Evolutionary conservation across 2,113 vertebrate species (phyloP), one percentile per base, ranked within the genome.

Genomic region (Dasyprocta punctata): DNA sequence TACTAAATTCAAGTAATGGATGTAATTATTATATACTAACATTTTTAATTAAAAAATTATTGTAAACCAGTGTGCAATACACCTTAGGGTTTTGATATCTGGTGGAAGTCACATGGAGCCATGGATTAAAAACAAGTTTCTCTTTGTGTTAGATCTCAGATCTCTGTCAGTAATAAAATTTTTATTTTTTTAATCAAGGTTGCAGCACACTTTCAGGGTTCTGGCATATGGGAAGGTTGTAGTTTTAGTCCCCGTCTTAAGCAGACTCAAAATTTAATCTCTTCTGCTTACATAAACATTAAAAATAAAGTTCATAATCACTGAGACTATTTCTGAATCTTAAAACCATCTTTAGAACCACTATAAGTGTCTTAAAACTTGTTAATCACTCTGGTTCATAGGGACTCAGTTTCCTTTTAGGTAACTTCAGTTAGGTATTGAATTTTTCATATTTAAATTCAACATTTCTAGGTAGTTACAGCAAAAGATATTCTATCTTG

Each of bases 361-460:
- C 4, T n/a, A n/a, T n/a, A 94, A 85, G 16, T 67, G 65, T 4
- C 89, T 56, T 80, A 75, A 1, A 52, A 16, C 9, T 94, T 86
- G 9, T 38, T 89, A 49, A 20, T 67, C 22, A 73, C 69, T 85
- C 69, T 87, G 36, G 38, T 26, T 77, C 44, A n/a, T 33, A 24
- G 22, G 3, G 33, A 89, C 30, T 94, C 92, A 60, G 33, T 67
- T 81, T 86, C 28, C 47, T 89, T 80, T 89, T 33, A 52, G 36
- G 33, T 75, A 1, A 36, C 41, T 75, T 91, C 11, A 96, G 19
- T 4, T 83, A 73, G 49, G 24, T 69, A 86, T 87, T 84, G 90
- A 85, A 56, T 78, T 71, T 4, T 58, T 87, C 60, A 47, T n/a
- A 87, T 73, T 92, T 92, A 94, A 91, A 81, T 73, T 85, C 30